phyloP scores from a whole-genome alignment of 2,113 vertebrate species.

The Neolamprologus variostigma region DNA sequence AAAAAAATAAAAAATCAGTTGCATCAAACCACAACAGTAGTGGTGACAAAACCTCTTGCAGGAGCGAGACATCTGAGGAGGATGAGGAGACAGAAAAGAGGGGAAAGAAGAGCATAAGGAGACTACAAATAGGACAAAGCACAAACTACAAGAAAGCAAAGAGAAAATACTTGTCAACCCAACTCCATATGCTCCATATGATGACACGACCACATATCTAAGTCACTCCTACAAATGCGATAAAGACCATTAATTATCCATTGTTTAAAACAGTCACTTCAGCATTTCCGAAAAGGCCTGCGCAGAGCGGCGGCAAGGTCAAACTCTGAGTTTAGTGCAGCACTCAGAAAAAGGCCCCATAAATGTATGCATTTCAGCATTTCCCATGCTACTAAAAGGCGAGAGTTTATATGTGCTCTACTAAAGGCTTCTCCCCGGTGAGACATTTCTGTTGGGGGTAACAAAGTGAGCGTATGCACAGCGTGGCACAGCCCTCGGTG shows the following conservation, averaged over 20 bases:
- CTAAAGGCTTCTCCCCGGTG: constrained; percentile 59
- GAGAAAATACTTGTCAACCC: neutral
- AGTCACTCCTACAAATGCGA: neutral
- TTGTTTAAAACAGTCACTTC: constrained; percentile 30
- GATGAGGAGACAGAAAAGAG: neutral
- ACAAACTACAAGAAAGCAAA: neutral
- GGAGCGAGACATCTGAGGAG: neutral
- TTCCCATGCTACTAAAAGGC: constrained; percentile 49
- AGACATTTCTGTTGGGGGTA: constrained; percentile 57
- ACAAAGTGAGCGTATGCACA: constrained; percentile 57
- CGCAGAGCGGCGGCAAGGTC: constrained; percentile 30
- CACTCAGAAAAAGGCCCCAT: constrained; percentile 17
- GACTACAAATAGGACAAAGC: neutral
- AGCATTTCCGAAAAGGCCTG: constrained; percentile 3
- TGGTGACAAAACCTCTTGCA: neutral
- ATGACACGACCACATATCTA: neutral
- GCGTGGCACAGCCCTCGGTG: constrained; percentile 15
- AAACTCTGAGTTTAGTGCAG: constrained; percentile 46
- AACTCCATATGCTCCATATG: neutral
- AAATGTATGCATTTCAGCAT: constrained; percentile 48
- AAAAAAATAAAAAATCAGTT: neutral
- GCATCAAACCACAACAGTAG: neutral
- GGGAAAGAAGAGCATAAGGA: neutral
- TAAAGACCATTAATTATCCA: constrained; percentile 24
- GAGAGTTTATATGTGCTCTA: constrained; percentile 52